phyloP scores from a whole-genome alignment of 2,113 vertebrate genomes.

The Corvus hawaiiensis region DNA sequence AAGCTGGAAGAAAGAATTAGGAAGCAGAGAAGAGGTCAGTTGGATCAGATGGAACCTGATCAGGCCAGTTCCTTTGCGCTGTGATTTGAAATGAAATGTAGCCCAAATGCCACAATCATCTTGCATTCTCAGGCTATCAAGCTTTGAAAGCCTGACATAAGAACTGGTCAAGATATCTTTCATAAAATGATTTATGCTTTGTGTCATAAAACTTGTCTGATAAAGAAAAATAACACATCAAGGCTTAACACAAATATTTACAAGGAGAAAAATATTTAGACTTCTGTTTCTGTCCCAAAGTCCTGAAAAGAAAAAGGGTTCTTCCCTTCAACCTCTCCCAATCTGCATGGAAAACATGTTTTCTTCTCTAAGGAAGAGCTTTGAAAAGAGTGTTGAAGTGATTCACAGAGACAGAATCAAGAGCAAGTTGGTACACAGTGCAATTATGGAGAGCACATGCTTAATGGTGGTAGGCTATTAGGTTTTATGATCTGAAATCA shows the following conservation, averaged over 20 bases:
- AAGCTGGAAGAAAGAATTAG: background rate
- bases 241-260: background rate
- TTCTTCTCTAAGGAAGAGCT: background rate
- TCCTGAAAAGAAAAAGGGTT: background rate
- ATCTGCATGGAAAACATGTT: background rate
- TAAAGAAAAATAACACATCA: fast-evolving
- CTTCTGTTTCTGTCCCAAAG: background rate
- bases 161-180: background rate
- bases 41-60: background rate
- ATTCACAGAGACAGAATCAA: background rate
- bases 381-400: background rate
- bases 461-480: constrained; percentile 53
- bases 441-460: constrained; percentile 54
- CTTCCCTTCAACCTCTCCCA: background rate
- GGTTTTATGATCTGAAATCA: constrained; percentile 61
- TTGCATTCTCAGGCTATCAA: background rate
- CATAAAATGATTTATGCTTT: background rate
- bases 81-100: background rate
- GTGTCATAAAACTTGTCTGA: background rate
- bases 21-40: background rate
- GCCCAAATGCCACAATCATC: background rate
- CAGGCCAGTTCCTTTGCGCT: background rate
- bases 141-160: background rate
- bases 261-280: background rate
- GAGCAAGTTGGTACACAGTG: constrained; percentile 30